Evolutionary conservation across 1,140 invertebrate species (phyloP), one percentile per base, ranked within the genome.

Genomic region (Heliconius nattereri): DNA sequence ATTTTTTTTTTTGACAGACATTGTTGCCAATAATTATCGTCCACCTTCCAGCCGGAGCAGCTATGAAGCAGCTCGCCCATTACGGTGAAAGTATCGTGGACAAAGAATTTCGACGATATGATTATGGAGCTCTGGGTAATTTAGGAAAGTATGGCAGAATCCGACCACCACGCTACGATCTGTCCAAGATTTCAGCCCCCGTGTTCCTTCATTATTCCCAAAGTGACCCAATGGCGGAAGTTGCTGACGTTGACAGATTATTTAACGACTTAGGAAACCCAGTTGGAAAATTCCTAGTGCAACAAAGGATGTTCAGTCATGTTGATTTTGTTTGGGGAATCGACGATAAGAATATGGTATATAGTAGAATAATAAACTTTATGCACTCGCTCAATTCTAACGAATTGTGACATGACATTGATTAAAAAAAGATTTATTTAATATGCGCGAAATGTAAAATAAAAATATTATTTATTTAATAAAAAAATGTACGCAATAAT

Each of bases 11-110:
- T 78, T 92, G 93, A 20, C 85, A 97, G 96, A 96, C 96, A 37
- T 94, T 97, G 86, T 80, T 98, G 0, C 97, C 97, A 0, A 95
- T 97, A 0, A 97, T 98, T 85, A 90, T 97, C 3, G 96, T 96
- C 16, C 97, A 99, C 89, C 96, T 96, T 6, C 98, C 98, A 6
- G 97, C 98, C 1, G 98, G 98, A 8, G 95, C 98, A 1, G 97
- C 98, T 0, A 96, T 96, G 0, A 96, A 96, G 86, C 98, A 98
- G 85, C 87, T 98, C 13, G 93, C 97, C 8, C 97, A 98, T 87
- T 98, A 96, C 84, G 96, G 95, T 1, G 97, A 98, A 93, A 94
- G 96, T 13, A 95, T 97, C 73, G 93, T 93, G 37, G 95, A 94
- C 71, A 95, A 95, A 3, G 88, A 95, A 40, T 97, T 97, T 84